These are phyloP conservation scores for Tricholaema leucomelas DNA, from an alignment of 2,113 vertebrate genomes.

Conservation along the genomic window DNA sequence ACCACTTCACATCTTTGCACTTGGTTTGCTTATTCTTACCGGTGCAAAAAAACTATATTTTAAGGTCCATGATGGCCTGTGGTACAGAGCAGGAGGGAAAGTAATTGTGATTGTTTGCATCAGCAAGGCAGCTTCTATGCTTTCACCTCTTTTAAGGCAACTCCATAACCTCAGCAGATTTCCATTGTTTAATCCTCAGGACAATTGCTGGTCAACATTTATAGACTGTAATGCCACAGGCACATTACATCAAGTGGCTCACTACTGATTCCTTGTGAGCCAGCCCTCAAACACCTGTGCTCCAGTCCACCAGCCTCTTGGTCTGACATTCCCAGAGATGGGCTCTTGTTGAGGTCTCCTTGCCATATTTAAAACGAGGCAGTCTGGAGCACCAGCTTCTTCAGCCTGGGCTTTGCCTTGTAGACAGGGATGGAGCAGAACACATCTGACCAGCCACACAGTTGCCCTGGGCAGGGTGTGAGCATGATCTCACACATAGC, in stretches of 20 bases:
- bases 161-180: not conserved
- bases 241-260: not conserved
- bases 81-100: rapidly evolving
- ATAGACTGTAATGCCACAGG: not conserved
- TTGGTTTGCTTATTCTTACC: not conserved
- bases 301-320: not conserved
- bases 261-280: not conserved
- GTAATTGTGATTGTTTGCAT: not conserved
- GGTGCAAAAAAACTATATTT: not conserved
- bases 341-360: not conserved
- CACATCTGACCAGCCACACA: not conserved
- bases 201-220: not conserved
- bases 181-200: not conserved
- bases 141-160: not conserved
- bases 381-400: not conserved
- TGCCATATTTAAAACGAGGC: not conserved
- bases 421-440: not conserved
- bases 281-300: not conserved
- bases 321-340: not conserved
- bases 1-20: not conserved
- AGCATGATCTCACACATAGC: not conserved
- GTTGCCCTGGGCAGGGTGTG: not conserved
- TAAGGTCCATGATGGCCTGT: not conserved
- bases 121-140: not conserved
- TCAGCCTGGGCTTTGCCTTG: not conserved